Evolutionary conservation across 1,140 invertebrate genomes (phyloP).

Genomic region (Drosophila burlai): DNA sequence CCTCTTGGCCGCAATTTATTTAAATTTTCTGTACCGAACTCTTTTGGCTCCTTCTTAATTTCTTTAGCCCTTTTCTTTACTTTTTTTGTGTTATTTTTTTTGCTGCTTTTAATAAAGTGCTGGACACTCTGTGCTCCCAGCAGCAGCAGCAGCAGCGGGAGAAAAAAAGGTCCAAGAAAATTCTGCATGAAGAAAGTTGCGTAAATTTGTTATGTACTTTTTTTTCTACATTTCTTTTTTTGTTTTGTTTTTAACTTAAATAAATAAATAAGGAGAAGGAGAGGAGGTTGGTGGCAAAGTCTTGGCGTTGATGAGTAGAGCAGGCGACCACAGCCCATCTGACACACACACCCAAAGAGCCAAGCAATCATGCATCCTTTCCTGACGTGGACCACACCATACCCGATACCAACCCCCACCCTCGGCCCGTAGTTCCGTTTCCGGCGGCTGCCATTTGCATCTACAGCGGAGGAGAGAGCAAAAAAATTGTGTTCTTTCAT

Average conservation of each 20-base stretch:
- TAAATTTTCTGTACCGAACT: conserved; percentile 68
- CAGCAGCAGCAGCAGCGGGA: background rate
- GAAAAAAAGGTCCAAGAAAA: conserved; percentile 53
- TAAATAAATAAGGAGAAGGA: conserved; percentile 66
- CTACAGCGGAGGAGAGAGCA: conserved; percentile 40
- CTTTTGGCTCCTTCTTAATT: conserved; percentile 53
- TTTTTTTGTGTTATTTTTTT: conserved; percentile 11
- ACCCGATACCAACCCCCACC: background rate
- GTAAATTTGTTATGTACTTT: conserved; percentile 81
- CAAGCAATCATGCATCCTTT: conserved; percentile 80
- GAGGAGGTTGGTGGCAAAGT: background rate
- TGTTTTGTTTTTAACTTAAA: conserved; percentile 66
- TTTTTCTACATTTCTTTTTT: conserved; percentile 33
- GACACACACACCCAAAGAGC: conserved; percentile 23
- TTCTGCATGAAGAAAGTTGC: conserved; percentile 64
- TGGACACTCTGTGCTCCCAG: conserved; percentile 13
- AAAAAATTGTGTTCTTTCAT: conserved; percentile 66
- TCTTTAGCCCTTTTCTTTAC: conserved; percentile 13
- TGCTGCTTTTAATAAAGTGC: conserved; percentile 74
- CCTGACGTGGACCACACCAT: conserved; percentile 35
- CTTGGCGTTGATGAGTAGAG: conserved; percentile 64
- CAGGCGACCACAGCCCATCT: conserved; percentile 59
- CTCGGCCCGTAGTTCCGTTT: conserved; percentile 72
- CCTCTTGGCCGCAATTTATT: conserved; percentile 67
- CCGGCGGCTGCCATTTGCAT: conserved; percentile 81